These are phyloP conservation scores for Acanthoscelides obtectus DNA, from an alignment of 2,888 invertebrate species.

Conservation along the genomic window DNA sequence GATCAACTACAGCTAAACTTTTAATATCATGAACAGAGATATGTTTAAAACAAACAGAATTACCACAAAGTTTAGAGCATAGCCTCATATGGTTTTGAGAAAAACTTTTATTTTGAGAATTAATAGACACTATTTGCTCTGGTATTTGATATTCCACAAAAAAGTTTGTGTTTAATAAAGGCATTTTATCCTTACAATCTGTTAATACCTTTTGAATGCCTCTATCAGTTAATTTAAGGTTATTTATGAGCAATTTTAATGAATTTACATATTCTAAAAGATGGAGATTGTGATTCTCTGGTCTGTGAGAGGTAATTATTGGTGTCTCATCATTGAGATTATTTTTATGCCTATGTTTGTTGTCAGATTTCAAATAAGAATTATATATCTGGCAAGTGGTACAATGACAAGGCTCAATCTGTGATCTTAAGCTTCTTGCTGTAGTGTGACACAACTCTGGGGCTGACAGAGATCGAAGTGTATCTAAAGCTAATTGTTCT, in stretches of 20 bases:
- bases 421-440: slow-evolving; percentile 26
- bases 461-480: slow-evolving; percentile 44
- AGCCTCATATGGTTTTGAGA: slow-evolving; percentile 41
- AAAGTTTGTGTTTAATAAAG: slow-evolving; percentile 40
- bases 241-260: slow-evolving; percentile 46
- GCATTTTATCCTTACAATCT: slow-evolving; percentile 22
- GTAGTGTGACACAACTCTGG: slow-evolving; percentile 39
- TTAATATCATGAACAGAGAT: slow-evolving; percentile 45
- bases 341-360: background rate
- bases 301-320: slow-evolving; percentile 21
- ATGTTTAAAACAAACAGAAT: slow-evolving; percentile 48
- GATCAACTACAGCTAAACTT: slow-evolving; percentile 37
- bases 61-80: slow-evolving; percentile 38
- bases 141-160: slow-evolving; percentile 49
- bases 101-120: slow-evolving; percentile 35
- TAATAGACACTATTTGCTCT: slow-evolving; percentile 33
- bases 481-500: slow-evolving; percentile 45
- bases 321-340: slow-evolving; percentile 12
- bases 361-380: slow-evolving; percentile 5
- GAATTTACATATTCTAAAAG: slow-evolving; percentile 44
- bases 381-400: slow-evolving; percentile 39
- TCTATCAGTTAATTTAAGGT: slow-evolving; percentile 45
- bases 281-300: slow-evolving; percentile 5
- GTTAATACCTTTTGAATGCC: slow-evolving; percentile 46
- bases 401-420: slow-evolving; percentile 32